Evolutionary conservation across 2,113 vertebrate species (phyloP).

Genomic region (Mastomys natalensis): DNA sequence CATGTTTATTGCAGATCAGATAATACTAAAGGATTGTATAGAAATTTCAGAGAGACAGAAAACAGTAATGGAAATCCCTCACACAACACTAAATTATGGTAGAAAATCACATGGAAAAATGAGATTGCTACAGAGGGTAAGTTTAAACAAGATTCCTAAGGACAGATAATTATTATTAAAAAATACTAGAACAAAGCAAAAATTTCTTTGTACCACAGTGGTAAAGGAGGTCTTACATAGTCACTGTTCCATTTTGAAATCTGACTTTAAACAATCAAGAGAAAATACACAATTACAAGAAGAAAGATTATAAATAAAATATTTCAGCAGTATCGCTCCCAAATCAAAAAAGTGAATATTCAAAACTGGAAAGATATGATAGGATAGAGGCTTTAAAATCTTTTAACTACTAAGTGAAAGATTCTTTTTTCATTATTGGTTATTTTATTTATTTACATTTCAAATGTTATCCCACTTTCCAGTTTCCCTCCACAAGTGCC

Average conservation of each 20-base stretch:
- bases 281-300: background rate
- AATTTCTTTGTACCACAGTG: background rate
- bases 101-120: background rate
- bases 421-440: background rate
- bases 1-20: background rate
- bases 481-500: too few relatives aligned
- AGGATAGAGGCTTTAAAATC: constrained; percentile 1
- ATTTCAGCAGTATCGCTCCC: background rate
- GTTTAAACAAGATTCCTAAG: background rate
- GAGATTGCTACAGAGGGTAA: background rate
- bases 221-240: background rate
- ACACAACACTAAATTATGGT: background rate
- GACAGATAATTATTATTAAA: constrained; percentile 34
- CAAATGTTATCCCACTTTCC: too few relatives aligned
- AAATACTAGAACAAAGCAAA: background rate
- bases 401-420: background rate
- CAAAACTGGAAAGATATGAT: constrained; percentile 8
- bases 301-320: constrained; percentile 44
- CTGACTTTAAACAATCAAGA: constrained; percentile 9
- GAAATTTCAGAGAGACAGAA: constrained; percentile 13
- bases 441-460: too few relatives aligned
- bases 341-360: background rate
- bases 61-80: background rate
- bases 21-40: background rate
- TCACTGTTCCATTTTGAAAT: background rate